Conservation (phyloP, 2,888 invertebrate genomes). For the Drosophila hamatofila region DNA sequence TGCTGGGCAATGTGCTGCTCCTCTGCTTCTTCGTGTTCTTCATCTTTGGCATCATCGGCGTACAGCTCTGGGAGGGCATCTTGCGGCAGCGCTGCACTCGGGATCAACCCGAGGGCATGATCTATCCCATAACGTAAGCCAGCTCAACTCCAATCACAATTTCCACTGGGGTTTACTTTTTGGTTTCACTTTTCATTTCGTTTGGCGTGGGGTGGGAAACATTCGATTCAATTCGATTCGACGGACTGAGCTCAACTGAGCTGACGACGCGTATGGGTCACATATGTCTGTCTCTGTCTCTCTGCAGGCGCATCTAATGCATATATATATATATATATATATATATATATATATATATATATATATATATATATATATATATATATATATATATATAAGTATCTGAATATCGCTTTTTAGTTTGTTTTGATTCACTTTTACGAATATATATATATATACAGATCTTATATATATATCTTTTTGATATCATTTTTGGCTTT, state of each 20-base stretch:
- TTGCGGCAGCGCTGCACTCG: conserved; percentile 97
- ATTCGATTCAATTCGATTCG: conserved; percentile 32
- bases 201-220: conserved; percentile 16
- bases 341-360: conserved; percentile 13
- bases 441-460: neutral
- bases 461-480: conserved; percentile 18
- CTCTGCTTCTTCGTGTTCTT: conserved; percentile 99
- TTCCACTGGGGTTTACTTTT: neutral
- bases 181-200: neutral
- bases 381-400: conserved; percentile 23
- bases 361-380: conserved; percentile 20
- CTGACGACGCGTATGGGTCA: conserved; percentile 26
- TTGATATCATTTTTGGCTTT: conserved; percentile 23
- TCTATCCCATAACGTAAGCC: conserved; percentile 91
- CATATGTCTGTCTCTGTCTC: conserved; percentile 54
- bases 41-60: conserved; percentile 99
- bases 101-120: conserved; percentile 89
- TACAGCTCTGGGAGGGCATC: conserved; percentile 99
- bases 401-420: conserved; percentile 31
- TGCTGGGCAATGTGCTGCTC: conserved; percentile 99
- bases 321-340: conserved; percentile 18
- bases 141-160: conserved; percentile 67
- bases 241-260: conserved; percentile 43
- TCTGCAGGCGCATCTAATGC: conserved; percentile 41
- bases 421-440: conserved; percentile 1